Evolutionary conservation across 37 sponge, comb jelly and placozoan genomes (phyloP), one percentile per base, ranked within the genome.

Genomic region (Chondrosia reniformis): DNA sequence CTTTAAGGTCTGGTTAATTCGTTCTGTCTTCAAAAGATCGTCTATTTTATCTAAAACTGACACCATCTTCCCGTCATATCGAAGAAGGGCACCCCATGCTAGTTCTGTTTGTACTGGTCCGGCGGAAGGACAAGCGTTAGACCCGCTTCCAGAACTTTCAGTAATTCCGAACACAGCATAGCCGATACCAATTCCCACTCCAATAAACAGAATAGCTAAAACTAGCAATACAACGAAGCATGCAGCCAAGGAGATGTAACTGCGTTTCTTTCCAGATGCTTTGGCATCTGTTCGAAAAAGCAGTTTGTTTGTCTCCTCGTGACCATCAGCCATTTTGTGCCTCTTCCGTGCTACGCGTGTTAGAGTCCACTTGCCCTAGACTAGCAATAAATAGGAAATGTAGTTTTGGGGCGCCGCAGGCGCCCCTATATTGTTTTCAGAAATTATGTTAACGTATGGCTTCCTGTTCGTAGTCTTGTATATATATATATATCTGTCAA

Each of bases 1-100:
- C 86, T 52, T 55, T 17, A 87, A 67, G 57, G 79, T 79, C 28
- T 76, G 62, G 25, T 31, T 59, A 15, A 83, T 89, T 30, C 77
- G 76, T 7, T 52, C 65, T 0, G 85, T 39, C 2, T 66, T 33
- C 57, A 88, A 34, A 21, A 59, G 46, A 25, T 41, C 61, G 24
- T 79, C 58, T 22, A 83, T 34, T 76, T 79, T 63, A 62, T 76
- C 62, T 0, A 41, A n/a, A 8, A 80, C 84, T 19, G 72, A 19
- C 31, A 79, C 58, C 0, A 39, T 0, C 2, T 31, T 33, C 0
- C 89, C 89, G 19, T 33, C 37, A 36, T 55, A 46, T 17, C 24
- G 65, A 22, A 83, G 76, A 2, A 71, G 54, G n/a, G 62, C 76
- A 1, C 89, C 89, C 89, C 89, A 88, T 24, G 75, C 76, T 41